These are phyloP conservation scores for Arrhopalites spinosus DNA, from an alignment of 2,888 invertebrate species.

Conservation along the genomic window DNA sequence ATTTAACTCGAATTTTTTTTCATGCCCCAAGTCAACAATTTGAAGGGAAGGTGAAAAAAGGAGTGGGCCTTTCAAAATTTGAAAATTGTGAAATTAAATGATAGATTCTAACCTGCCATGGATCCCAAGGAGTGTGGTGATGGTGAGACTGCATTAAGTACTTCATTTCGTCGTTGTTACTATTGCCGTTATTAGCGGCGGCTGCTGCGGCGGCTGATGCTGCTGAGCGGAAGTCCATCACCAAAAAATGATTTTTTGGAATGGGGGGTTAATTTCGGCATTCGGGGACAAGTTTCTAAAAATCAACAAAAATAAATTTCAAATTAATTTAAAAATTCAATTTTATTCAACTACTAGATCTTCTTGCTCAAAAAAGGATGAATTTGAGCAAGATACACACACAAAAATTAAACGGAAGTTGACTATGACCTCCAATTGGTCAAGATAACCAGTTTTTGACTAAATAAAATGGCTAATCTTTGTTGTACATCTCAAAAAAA, in stretches of 20 bases:
- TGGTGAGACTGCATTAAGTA: slow-evolving; percentile 56
- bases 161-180: slow-evolving; percentile 56
- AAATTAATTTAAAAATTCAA: no score
- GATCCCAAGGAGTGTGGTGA: slow-evolving; percentile 56
- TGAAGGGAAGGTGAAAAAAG: background rate
- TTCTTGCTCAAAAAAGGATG: no score
- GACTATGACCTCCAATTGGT: no score
- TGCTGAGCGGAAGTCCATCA: slow-evolving; percentile 38
- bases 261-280: background rate
- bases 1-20: no score
- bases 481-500: slow-evolving; percentile 11
- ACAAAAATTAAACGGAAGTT: no score
- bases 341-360: no score
- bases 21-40: no score
- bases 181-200: slow-evolving; percentile 39
- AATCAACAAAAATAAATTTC: background rate
- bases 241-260: no score
- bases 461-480: background rate
- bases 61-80: background rate
- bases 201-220: slow-evolving; percentile 33
- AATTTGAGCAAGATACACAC: no score
- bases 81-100: no score
- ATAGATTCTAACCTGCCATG: slow-evolving; percentile 51
- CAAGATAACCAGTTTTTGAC: slow-evolving; percentile 33
- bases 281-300: background rate